Conservation (phyloP, 2,113 vertebrate species). For the Zeus faber region DNA sequence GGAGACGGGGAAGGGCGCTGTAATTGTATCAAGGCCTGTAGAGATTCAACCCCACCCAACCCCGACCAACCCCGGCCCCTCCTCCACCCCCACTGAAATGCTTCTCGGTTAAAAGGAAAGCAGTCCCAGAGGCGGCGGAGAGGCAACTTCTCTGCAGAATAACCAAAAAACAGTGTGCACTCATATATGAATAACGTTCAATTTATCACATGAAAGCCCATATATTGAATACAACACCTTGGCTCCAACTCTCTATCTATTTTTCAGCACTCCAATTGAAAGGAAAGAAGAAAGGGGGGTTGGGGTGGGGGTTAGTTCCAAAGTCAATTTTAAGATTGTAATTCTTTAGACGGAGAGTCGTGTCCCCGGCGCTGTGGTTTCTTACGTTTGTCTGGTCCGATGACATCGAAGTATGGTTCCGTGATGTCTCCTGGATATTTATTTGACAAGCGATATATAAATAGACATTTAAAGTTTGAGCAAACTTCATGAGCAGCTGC, state of each 20-base stretch:
- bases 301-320: conserved; percentile 32
- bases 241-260: conserved; percentile 58
- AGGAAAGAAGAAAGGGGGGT: conserved; percentile 36
- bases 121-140: conserved; percentile 74
- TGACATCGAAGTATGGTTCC: too few species aligned
- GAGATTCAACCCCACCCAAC: conserved; percentile 75
- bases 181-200: conserved; percentile 84
- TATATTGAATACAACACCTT: conserved; percentile 74
- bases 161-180: conserved; percentile 72
- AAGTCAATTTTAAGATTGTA: conserved; percentile 42
- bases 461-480: too few species aligned
- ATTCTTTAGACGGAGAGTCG: conserved; percentile 22
- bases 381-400: conserved; percentile 18
- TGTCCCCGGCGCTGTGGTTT: conserved; percentile 22
- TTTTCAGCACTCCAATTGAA: conserved; percentile 54
- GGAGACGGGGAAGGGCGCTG: conserved; percentile 48
- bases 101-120: conserved; percentile 83
- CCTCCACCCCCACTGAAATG: conserved; percentile 56
- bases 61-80: conserved; percentile 16
- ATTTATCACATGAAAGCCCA: conserved; percentile 84
- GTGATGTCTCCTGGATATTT: conserved; percentile 20
- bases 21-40: conserved; percentile 88
- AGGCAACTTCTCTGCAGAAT: conserved; percentile 78
- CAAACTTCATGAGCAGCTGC: too few species aligned
- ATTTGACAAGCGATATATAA: too few species aligned